Percentiles rank a stretch among this genome's conserved stretches.
These are phyloP conservation scores for Xiphophorus maculatus DNA, from an alignment of 2,113 vertebrate species.

Conservation along the genomic window DNA sequence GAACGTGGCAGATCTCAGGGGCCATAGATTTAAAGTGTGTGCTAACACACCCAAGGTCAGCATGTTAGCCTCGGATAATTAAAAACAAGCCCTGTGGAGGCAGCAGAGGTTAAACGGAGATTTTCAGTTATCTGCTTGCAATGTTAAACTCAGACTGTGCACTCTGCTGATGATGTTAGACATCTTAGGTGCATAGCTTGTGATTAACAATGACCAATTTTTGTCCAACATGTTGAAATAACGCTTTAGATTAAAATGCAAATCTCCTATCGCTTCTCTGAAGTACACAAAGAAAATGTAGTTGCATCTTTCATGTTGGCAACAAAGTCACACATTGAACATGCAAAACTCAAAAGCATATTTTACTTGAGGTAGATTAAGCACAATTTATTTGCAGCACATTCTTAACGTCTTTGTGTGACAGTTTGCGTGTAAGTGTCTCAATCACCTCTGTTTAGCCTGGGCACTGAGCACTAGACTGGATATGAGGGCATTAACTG, in stretches of 20 bases:
- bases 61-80: conserved; percentile 90
- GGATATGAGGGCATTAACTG: conserved; percentile 90
- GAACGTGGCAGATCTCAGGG: conserved; percentile 78
- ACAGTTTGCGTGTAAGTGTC: conserved; percentile 61
- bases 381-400: conserved; percentile 7
- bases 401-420: conserved; percentile 34
- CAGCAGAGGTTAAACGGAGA: conserved; percentile 85
- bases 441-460: conserved; percentile 87
- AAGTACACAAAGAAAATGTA: conserved; percentile 44
- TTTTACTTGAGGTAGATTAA: conserved; percentile 12
- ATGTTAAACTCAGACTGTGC: conserved; percentile 75
- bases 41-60: conserved; percentile 85
- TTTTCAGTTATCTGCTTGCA: conserved; percentile 73
- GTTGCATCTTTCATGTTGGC: conserved; percentile 46
- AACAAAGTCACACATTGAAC: conserved; percentile 42
- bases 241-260: conserved; percentile 9
- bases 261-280: neutral
- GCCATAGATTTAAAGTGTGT: conserved; percentile 84
- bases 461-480: conserved; percentile 85
- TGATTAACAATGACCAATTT: conserved; percentile 9
- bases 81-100: conserved; percentile 88
- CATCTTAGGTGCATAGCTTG: conserved; percentile 26
- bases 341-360: conserved; percentile 7
- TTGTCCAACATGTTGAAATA: conserved; percentile 30
- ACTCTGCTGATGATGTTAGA: conserved; percentile 62